Evolutionary conservation across 2,888 invertebrate genomes (phyloP), one percentile per base, ranked within the genome.

Genomic region (Mamestra brassicae): DNA sequence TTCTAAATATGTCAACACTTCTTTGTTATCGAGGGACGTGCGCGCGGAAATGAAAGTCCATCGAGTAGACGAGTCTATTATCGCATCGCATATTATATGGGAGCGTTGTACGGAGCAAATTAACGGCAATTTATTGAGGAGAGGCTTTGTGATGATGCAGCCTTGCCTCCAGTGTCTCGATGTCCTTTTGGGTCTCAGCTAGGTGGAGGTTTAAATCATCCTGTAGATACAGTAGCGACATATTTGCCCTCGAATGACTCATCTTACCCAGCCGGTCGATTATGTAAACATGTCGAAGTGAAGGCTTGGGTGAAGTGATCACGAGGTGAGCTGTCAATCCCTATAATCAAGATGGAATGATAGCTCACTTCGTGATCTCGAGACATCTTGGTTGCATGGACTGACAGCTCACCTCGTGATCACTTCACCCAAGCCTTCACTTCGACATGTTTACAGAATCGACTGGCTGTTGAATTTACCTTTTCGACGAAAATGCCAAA

Each of bases 1-100:
- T 96, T 96, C 96, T 96, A 96, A 96, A 96, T 96, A 96, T 95
- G 96, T 96, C 96, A 95, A 91, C 94, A 95, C 91, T 94, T 95
- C 96, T 96, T 96, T 96, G 96, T 96, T 95, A 95, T 95, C 95
- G 92, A 85, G 90, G 90, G 94, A 94, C 95, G 92, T 94, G 93
- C 86, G 95, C 93, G 94, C 95, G 96, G 96, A 96, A 96, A 96
- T 96, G 96, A 95, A 96, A 95, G 94, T 93, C 95, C 94, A 94
- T 93, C 94, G 93, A 93, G 92, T 92, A 93, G 94, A 93, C 93
- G 87, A 89, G 88, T 92, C 92, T 90, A 94, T 95, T 95, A 96
- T 96, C 95, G 88, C 89, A 92, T 91, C 89, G 92, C 90, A 93
- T 95, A 95, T 93, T 93, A 95, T 94, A 92, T 91, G 83, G 86